phyloP scores from a whole-genome alignment of 2,888 invertebrate genomes.

The Piscicola geometra region DNA sequence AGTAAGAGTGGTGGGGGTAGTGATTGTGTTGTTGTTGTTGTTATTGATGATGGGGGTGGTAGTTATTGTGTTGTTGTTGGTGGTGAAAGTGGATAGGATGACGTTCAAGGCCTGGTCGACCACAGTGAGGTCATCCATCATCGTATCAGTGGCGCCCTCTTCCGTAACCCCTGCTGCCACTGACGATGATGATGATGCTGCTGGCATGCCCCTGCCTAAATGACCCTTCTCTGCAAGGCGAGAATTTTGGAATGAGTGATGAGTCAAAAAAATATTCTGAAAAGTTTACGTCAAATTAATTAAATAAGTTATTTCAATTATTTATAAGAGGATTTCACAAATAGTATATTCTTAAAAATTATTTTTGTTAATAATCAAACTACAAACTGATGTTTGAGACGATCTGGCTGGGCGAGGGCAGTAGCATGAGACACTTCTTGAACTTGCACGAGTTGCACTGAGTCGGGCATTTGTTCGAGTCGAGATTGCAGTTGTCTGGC shows the following conservation, averaged over 20 bases:
- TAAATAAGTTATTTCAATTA: no score
- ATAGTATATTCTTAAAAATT: no score
- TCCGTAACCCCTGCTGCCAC: background rate
- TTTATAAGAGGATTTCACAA: no score
- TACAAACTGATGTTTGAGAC: conserved; percentile 29
- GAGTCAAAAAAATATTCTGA: no score
- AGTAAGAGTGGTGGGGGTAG: no score
- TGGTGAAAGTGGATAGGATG: no score
- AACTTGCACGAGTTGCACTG: conserved; percentile 39
- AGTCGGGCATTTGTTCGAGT: conserved; percentile 1
- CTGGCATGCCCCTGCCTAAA: background rate
- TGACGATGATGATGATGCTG: background rate
- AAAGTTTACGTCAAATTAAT: no score
- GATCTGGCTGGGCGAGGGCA: conserved; percentile 30
- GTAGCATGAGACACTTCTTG: conserved; percentile 35
- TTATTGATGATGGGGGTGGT: no score
- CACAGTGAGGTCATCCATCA: background rate
- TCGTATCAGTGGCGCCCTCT: background rate
- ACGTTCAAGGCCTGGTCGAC: no score
- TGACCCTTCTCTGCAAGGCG: conserved; percentile 13
- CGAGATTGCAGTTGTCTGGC: conserved; percentile 26
- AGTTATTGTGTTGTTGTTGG: no score
- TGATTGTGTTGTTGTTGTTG: no score
- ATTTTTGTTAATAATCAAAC: no score
- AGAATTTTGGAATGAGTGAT: background rate